Percentiles rank a stretch among this genome's conserved stretches.
Evolutionary conservation across 1,140 invertebrate species (phyloP).

Genomic region (Capitella teleta): DNA sequence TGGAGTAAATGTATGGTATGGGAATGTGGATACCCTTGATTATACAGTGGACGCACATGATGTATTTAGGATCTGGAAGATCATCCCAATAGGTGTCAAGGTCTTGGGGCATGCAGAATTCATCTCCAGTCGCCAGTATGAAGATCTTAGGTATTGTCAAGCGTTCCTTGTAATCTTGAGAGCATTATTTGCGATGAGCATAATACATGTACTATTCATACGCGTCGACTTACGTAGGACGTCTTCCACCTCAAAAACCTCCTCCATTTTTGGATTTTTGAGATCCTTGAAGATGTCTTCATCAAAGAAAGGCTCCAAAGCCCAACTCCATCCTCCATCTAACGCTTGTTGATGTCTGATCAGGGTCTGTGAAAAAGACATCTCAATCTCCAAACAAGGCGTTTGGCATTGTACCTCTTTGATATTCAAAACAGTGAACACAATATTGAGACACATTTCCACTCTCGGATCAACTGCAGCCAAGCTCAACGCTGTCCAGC

Average conservation of each 20-base stretch:
- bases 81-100: not conserved
- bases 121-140: slow-evolving; percentile 1
- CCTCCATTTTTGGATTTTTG: not conserved
- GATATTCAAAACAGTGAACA: not conserved
- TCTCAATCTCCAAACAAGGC: not conserved
- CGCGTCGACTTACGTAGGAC: not conserved
- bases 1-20: no score
- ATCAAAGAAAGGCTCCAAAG: not conserved
- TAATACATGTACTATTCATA: not conserved
- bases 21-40: no score
- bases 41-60: not conserved
- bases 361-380: not conserved
- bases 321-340: not conserved
- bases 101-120: not conserved
- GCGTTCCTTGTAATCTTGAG: not conserved
- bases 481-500: not conserved
- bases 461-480: not conserved
- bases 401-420: not conserved
- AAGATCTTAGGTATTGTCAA: not conserved
- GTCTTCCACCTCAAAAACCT: not conserved
- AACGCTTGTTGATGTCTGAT: not conserved
- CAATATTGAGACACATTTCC: not conserved
- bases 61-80: slow-evolving; percentile 1
- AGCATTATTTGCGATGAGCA: not conserved
- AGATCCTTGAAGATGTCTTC: not conserved